Conservation (phyloP, 2,797 vertebrate genomes). For the Chaetodon trifasciatus region DNA sequence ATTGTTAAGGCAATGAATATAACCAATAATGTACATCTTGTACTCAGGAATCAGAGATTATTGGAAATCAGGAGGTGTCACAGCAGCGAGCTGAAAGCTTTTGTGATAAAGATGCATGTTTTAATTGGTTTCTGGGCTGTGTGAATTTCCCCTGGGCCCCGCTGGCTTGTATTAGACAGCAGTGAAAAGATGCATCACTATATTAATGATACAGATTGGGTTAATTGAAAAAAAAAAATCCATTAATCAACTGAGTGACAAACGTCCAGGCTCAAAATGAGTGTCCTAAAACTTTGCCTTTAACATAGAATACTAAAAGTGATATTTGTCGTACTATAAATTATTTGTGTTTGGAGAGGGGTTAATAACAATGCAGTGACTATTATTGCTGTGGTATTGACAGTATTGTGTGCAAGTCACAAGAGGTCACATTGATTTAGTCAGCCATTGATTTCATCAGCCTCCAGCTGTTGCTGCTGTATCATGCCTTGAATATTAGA, state of each 20-base stretch:
- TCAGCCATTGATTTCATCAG: conserved; percentile 37
- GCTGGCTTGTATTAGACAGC: background rate
- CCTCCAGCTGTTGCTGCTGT: conserved; percentile 3
- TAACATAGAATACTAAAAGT: background rate
- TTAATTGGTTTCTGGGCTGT: background rate
- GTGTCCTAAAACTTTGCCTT: background rate
- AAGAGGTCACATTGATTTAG: conserved; percentile 20
- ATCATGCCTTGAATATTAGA: conserved; percentile 13
- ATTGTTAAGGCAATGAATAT: background rate
- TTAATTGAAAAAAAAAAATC: background rate
- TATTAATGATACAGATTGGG: background rate
- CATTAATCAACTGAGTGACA: background rate
- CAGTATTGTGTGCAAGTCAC: conserved; percentile 1
- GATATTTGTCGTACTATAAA: background rate
- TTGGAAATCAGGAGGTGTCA: background rate
- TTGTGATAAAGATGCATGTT: conserved; percentile 1
- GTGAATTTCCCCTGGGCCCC: conserved; percentile 19
- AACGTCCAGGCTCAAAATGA: background rate
- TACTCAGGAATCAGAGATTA: background rate
- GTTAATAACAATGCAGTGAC: conserved; percentile 10
- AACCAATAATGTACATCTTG: background rate
- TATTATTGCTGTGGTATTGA: conserved; percentile 21
- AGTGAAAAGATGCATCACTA: background rate
- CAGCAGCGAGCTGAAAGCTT: background rate
- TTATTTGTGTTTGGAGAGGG: conserved; percentile 16